Conservation (phyloP, 2,888 invertebrate genomes). For the Philaethria dido region DNA sequence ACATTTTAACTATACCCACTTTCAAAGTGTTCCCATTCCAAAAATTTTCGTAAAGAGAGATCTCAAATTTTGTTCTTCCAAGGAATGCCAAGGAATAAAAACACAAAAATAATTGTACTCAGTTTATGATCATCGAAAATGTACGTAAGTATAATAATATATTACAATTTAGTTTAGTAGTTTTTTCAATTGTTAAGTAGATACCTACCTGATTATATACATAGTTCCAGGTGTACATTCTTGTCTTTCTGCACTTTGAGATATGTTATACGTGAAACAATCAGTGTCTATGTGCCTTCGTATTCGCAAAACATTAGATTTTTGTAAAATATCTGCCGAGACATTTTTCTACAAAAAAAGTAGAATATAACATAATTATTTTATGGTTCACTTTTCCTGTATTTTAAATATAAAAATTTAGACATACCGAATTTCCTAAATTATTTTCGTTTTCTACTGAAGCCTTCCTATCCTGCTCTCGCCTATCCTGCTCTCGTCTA, state of each 20-base stretch:
- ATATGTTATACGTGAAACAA: conserved; percentile 53
- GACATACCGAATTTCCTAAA: neutral
- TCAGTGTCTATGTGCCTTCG: conserved; percentile 42
- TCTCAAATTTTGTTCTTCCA: no score
- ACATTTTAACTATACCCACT: no score
- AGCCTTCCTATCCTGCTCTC: neutral
- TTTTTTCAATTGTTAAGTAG: no score
- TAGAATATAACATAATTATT: neutral
- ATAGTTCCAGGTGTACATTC: conserved; percentile 65
- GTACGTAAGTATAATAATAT: no score
- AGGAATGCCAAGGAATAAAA: no score
- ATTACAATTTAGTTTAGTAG: no score
- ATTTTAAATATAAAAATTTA: neutral
- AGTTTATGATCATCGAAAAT: no score
- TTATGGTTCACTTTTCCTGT: neutral
- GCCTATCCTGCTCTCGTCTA: conserved; percentile 9
- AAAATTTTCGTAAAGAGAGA: no score
- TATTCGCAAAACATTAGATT: conserved; percentile 26
- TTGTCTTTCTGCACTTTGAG: conserved; percentile 46
- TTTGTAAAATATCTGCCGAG: neutral
- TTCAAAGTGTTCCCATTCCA: no score
- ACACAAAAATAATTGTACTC: no score
- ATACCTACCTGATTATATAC: conserved; percentile 63
- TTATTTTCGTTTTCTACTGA: neutral
- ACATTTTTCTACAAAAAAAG: neutral